Base-by-base conservation (phyloP, 2,797 vertebrate genomes). In the Hirundo rustica region DNA sequence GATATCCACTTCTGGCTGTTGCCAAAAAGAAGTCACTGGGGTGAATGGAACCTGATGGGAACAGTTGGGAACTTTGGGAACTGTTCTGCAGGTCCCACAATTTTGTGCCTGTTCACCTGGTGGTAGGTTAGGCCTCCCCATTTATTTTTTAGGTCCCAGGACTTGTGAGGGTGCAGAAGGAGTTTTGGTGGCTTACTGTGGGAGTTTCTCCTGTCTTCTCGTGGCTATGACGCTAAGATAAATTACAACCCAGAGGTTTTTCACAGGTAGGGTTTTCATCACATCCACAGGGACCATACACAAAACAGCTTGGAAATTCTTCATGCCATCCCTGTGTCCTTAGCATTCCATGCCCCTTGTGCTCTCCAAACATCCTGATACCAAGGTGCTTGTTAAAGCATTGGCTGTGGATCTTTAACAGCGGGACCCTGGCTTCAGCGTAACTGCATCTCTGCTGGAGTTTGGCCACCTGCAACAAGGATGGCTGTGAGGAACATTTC, bases 91-190 rank as follows among this genome's bases (percentile, higher is more conserved):
- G 44, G 22, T 67, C 38, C 27, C 36, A 45, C 36, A 75, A 32
- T 75, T 85, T 51, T 23, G 45, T 75, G 32, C 45, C 38, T 66
- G 17, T 47, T 29, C 44, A 5, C 22, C 38, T 67, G 27, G 17
- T 2, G 2, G 38, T 32, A 36, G 6, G 32, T 51, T 32, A 44
- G 36, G 4, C 2, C 3, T 3, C 5, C 6, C 13, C 7, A 32
- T 32, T 32, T 38, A 32, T 32, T 51, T 22, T 67, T 67, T 27
- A 45, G n/a, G 27, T 67, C 38, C 11, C 61, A 36, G 71, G 22
- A n/a, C 7, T 45, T 67, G 12, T 60, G 54, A 67, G 54, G 22
- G 38, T 36, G 32, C 71, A 75, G 45, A n/a, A 51, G 38, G 8
- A 51, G 27, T 58, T 51, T 51, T 44, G 53, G 17, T 58, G 32